These are phyloP conservation scores for Clavelina lepadiformis DNA, from an alignment of 23 tunicate genomes.

Conservation along the genomic window DNA sequence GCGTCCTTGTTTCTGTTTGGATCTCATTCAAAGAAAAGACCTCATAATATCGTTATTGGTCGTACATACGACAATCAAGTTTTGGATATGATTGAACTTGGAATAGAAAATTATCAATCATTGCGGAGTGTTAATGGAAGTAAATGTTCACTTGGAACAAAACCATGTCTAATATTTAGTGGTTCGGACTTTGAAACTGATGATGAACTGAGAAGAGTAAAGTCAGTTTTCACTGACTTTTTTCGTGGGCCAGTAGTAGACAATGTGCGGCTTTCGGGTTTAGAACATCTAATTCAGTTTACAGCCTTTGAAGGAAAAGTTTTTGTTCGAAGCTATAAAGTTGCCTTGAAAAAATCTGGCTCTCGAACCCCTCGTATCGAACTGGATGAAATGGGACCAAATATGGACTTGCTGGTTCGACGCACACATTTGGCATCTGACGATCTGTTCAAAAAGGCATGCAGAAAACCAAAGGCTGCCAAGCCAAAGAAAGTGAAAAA, in stretches of 20 bases:
- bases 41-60: slow-evolving; percentile 89
- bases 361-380: slow-evolving; percentile 81
- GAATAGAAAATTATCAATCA: slow-evolving; percentile 62
- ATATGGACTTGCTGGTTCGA: slow-evolving; percentile 79
- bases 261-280: slow-evolving; percentile 57
- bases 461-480: slow-evolving; percentile 77
- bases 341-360: slow-evolving; percentile 83
- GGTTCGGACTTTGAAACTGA: slow-evolving; percentile 81
- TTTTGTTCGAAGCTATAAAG: slow-evolving; percentile 60
- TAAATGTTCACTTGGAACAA: slow-evolving; percentile 55
- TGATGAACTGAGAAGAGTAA: slow-evolving; percentile 57
- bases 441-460: slow-evolving; percentile 61
- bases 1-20: slow-evolving; percentile 86
- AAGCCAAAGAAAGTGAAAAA: slow-evolving; percentile 72
- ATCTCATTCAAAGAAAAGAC: slow-evolving; percentile 94
- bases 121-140: slow-evolving; percentile 20
- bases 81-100: slow-evolving; percentile 97
- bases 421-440: slow-evolving; percentile 69
- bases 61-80: slow-evolving; percentile 59
- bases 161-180: slow-evolving; percentile 80
- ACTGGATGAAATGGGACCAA: slow-evolving; percentile 88
- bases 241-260: slow-evolving; percentile 88
- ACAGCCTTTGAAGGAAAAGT: slow-evolving; percentile 61
- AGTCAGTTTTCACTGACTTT: slow-evolving; percentile 77
- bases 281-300: slow-evolving; percentile 91